Conservation (phyloP, 37 sponge, comb jelly and placozoan species). For the Dysidea cf. avara region DNA sequence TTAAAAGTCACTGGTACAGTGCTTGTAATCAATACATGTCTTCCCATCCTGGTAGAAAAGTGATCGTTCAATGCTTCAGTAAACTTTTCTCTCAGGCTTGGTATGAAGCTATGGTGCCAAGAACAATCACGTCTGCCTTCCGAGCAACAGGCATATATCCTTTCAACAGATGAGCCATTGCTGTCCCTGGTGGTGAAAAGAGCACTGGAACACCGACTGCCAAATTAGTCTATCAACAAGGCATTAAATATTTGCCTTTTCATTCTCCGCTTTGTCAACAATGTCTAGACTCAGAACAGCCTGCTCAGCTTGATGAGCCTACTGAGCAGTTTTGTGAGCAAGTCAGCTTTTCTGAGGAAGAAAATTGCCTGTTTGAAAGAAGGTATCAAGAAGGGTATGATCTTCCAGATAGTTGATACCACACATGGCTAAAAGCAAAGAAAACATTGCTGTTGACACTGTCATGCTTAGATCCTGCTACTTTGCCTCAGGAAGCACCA, state of each 20-base stretch:
- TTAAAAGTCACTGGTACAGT: constrained; percentile 30
- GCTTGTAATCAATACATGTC: constrained; percentile 31
- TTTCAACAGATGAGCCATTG: neutral
- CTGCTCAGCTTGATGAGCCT: no score
- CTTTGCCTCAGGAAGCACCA: no score
- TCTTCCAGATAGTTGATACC: no score
- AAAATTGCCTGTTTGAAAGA: no score
- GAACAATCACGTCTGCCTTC: constrained; percentile 20
- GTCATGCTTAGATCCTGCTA: no score
- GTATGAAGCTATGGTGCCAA: constrained; percentile 20
- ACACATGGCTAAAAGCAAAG: no score
- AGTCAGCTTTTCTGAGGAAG: no score
- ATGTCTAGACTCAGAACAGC: neutral
- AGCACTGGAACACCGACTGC: constrained; percentile 8
- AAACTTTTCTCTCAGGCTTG: constrained; percentile 14
- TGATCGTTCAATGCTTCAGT: constrained; percentile 8
- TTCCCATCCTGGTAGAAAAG: constrained; percentile 25
- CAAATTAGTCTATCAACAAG: neutral
- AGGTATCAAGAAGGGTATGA: no score
- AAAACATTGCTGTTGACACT: no score
- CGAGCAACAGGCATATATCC: constrained; percentile 18
- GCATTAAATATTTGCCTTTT: constrained; percentile 20
- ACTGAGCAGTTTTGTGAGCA: no score
- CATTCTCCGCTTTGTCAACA: neutral
- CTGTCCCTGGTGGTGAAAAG: neutral